phyloP scores from a whole-genome alignment of 2,113 vertebrate genomes.

The Montifringilla adamsi region DNA sequence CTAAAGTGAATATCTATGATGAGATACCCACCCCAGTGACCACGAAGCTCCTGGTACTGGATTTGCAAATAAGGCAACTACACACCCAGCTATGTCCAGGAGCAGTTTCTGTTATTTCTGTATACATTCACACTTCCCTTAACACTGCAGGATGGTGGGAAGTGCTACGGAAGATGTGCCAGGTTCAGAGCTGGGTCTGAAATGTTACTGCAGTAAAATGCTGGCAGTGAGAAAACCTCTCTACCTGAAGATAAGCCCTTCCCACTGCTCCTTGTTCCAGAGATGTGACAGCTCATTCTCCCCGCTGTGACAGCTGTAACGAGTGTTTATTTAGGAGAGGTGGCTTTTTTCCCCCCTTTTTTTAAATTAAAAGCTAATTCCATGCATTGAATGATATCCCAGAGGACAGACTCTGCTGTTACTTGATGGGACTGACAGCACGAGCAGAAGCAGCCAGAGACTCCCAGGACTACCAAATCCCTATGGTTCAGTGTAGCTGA shows the following conservation, averaged over 20 bases:
- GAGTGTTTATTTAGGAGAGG: background rate
- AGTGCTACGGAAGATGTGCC: background rate
- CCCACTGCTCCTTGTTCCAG: background rate
- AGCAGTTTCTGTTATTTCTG: background rate
- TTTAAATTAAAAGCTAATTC: constrained; percentile 36
- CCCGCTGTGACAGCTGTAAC: background rate
- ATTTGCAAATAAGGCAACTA: background rate
- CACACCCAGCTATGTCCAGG: background rate
- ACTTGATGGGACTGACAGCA: constrained; percentile 32
- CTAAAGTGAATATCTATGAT: fast-evolving
- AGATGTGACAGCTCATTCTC: background rate
- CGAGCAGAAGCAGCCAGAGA: background rate
- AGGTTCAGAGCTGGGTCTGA: background rate
- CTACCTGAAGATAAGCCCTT: background rate
- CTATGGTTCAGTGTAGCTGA: background rate
- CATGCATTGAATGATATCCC: background rate
- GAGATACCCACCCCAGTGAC: background rate
- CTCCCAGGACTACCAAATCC: background rate
- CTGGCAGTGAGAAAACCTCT: background rate
- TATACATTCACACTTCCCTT: background rate
- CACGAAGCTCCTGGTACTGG: background rate
- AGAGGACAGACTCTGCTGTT: background rate
- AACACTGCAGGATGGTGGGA: background rate
- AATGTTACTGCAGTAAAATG: background rate
- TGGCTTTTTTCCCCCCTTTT: background rate